A percentile compares a stretch with the other conserved stretches of the same genome.
phyloP scores from a whole-genome alignment of 2,888 invertebrate genomes.

The Nemurella pictetii region DNA sequence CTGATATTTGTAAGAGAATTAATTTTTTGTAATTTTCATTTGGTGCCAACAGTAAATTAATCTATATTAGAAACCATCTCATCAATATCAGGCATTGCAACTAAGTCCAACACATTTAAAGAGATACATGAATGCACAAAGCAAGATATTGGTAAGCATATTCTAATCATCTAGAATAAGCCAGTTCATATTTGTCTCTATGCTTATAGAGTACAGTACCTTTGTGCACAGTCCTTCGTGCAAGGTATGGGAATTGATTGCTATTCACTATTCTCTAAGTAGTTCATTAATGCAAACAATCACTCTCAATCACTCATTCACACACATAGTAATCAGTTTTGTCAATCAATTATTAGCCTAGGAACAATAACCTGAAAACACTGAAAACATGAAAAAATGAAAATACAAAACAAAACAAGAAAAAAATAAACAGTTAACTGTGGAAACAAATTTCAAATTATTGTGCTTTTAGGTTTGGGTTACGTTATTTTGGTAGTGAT shows the following conservation, averaged over 20 bases:
- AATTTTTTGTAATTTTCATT: too few species aligned
- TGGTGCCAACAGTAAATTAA: too few species aligned
- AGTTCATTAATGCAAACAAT: conserved; percentile 1
- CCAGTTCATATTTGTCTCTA: neutral
- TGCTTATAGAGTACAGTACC: neutral
- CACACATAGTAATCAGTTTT: conserved; percentile 4
- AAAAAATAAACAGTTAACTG: conserved; percentile 26
- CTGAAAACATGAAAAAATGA: neutral
- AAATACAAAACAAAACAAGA: conserved; percentile 15
- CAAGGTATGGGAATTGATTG: neutral
- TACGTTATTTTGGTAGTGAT: neutral
- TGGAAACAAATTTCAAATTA: conserved; percentile 1
- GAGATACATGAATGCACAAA: neutral
- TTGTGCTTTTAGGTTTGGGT: neutral
- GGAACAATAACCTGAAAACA: conserved; percentile 22
- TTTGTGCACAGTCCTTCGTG: neutral
- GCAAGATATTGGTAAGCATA: neutral
- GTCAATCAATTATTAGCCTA: neutral
- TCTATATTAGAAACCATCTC: too few species aligned
- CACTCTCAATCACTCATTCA: conserved; percentile 4
- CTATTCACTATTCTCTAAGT: neutral
- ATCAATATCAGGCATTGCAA: neutral
- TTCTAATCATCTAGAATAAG: neutral
- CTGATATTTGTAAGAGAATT: too few species aligned
- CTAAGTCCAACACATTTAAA: neutral